phyloP scores from a whole-genome alignment of 2,888 invertebrate species.

The Lordiphosa fenestrarum region DNA sequence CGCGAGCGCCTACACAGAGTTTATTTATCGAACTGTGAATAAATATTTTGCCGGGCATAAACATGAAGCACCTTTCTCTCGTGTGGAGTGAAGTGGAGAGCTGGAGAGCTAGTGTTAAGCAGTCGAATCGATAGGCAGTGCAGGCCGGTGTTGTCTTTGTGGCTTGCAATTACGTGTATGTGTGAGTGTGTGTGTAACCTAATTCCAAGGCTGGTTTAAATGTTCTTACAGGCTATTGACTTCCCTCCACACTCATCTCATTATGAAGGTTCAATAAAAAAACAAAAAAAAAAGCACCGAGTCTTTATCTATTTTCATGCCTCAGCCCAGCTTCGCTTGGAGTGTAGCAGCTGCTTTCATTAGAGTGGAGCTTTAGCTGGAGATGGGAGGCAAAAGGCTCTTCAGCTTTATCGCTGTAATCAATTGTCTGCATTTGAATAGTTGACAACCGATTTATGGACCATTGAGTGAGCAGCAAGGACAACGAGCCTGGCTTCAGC shows the following conservation, averaged over 20 bases:
- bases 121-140: constrained; percentile 54
- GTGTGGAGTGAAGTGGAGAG: constrained; percentile 13
- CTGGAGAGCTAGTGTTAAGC: constrained; percentile 35
- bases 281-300: constrained; percentile 13
- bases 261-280: constrained; percentile 25
- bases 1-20: constrained; percentile 29
- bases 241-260: constrained; percentile 42
- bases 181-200: constrained; percentile 45
- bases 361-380: constrained; percentile 41
- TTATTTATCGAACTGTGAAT: constrained; percentile 73
- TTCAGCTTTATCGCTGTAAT: constrained; percentile 73
- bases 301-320: constrained; percentile 10
- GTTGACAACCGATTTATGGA: constrained; percentile 76
- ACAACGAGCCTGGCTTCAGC: constrained; percentile 12
- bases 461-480: constrained; percentile 65
- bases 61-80: constrained; percentile 31
- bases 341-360: constrained; percentile 64
- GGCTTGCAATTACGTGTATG: constrained; percentile 35
- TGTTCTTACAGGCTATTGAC: constrained; percentile 70
- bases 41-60: constrained; percentile 55
- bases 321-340: constrained; percentile 29
- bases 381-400: constrained; percentile 52
- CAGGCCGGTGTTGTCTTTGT: constrained; percentile 56
- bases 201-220: constrained; percentile 60
- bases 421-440: constrained; percentile 74